Conservation (phyloP, 1,140 invertebrate species). For the Heliconius hewitsoni region DNA sequence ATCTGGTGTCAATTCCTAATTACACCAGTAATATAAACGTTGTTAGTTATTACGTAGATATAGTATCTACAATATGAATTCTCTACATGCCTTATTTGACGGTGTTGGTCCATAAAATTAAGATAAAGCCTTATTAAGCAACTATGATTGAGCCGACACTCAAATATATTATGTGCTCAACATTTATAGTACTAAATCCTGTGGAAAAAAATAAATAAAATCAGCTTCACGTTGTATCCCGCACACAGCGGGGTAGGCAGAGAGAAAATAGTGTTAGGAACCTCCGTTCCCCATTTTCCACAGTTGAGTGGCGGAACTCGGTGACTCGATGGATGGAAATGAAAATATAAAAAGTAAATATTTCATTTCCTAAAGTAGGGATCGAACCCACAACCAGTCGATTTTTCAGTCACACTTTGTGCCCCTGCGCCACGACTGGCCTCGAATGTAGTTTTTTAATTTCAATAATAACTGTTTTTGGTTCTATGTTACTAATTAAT, state of each 20-base stretch:
- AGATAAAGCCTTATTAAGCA: constrained; percentile 14
- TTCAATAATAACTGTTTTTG: neutral
- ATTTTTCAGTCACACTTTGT: no score
- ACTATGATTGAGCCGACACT: constrained; percentile 1
- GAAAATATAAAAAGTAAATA: no score
- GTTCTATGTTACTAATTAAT: neutral
- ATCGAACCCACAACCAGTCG: no score
- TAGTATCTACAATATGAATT: constrained; percentile 19
- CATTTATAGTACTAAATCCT: neutral
- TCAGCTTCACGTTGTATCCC: no score
- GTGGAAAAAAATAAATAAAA: neutral
- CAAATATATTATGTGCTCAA: constrained; percentile 8
- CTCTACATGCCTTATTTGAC: constrained; percentile 25
- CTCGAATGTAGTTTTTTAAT: neutral
- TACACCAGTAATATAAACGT: constrained; percentile 24
- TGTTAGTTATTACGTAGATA: constrained; percentile 13
- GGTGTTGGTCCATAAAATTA: constrained; percentile 29
- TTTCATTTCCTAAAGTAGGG: no score
- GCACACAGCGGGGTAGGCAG: no score
- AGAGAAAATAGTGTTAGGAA: no score
- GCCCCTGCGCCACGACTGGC: no score
- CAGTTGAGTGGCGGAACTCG: no score
- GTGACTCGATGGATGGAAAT: no score
- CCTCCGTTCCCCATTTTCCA: no score
- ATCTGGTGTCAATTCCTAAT: constrained; percentile 28